Conservation (phyloP, 2,797 vertebrate genomes). For the Hybognathus amarus region DNA sequence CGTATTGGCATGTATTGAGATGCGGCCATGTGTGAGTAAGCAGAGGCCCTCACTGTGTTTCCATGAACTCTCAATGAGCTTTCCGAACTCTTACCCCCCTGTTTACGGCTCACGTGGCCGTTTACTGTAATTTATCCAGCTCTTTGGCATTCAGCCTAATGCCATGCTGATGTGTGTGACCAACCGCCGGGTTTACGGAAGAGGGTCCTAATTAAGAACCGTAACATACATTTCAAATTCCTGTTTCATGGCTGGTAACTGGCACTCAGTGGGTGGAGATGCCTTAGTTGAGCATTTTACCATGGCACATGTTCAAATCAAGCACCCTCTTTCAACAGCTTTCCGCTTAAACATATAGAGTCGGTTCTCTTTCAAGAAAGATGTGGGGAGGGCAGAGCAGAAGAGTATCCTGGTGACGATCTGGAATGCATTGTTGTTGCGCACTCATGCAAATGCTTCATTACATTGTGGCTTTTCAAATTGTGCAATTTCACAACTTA, state of each 20-base stretch:
- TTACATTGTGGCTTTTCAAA: constrained; percentile 46
- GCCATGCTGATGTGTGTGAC: not conserved
- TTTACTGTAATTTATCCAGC: not conserved
- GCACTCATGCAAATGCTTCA: constrained; percentile 42
- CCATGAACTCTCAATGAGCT: constrained; percentile 50
- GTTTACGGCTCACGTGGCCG: constrained; percentile 2
- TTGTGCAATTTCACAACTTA: constrained; percentile 10
- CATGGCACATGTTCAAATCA: constrained; percentile 40
- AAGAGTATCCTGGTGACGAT: constrained; percentile 33
- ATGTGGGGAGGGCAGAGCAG: not conserved
- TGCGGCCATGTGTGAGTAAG: constrained; percentile 78
- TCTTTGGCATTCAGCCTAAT: not conserved
- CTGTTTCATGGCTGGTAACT: constrained; percentile 23
- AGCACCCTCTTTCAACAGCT: not conserved
- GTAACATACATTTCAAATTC: not conserved
- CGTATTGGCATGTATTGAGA: constrained; percentile 77
- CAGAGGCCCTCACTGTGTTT: constrained; percentile 64
- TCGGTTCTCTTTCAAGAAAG: constrained; percentile 4
- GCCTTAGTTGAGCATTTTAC: constrained; percentile 8
- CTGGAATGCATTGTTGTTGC: constrained; percentile 48
- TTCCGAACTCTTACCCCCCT: not conserved
- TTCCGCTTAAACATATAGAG: not conserved
- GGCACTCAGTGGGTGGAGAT: constrained; percentile 34
- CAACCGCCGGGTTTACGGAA: not conserved
- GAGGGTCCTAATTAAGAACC: constrained; percentile 14